Evolutionary conservation across 2,113 vertebrate genomes (phyloP).

Genomic region (Pipra filicauda): DNA sequence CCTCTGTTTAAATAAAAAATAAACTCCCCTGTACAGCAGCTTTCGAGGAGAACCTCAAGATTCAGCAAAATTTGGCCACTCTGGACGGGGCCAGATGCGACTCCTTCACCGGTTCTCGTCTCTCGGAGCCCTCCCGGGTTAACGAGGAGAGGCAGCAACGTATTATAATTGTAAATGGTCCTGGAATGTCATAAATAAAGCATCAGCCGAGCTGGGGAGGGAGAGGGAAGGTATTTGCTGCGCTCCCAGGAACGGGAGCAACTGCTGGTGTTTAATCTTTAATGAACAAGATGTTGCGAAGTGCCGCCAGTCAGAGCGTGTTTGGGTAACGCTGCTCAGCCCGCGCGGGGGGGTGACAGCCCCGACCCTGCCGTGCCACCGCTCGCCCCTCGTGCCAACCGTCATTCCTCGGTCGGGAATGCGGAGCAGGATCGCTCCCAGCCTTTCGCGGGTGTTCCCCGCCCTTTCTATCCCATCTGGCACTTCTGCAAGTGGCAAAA

Average conservation of each 20-base stretch:
- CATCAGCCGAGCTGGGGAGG: background rate
- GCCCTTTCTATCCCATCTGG: background rate
- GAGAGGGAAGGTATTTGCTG: background rate
- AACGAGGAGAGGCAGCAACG: background rate
- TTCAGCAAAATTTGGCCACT: background rate
- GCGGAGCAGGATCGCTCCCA: fast-evolving
- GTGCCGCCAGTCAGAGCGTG: background rate
- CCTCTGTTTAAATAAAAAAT: background rate
- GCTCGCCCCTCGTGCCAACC: background rate
- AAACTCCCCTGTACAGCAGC: fast-evolving
- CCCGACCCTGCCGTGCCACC: fast-evolving
- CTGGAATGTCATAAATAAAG: conserved; percentile 36
- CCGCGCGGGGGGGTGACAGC: background rate
- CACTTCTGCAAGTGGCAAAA: background rate
- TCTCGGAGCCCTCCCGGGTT: background rate
- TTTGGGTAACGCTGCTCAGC: background rate
- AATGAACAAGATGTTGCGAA: conserved; percentile 33
- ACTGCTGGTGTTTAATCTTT: conserved; percentile 44
- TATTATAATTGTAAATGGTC: background rate
- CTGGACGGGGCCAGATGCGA: background rate
- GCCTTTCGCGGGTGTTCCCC: background rate
- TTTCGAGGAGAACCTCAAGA: background rate
- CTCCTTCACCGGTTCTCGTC: background rate
- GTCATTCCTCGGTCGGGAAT: background rate
- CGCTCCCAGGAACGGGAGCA: background rate